These are phyloP conservation scores for Austrolebias charrua DNA, from an alignment of 2,797 vertebrate genomes.

Conservation along the genomic window DNA sequence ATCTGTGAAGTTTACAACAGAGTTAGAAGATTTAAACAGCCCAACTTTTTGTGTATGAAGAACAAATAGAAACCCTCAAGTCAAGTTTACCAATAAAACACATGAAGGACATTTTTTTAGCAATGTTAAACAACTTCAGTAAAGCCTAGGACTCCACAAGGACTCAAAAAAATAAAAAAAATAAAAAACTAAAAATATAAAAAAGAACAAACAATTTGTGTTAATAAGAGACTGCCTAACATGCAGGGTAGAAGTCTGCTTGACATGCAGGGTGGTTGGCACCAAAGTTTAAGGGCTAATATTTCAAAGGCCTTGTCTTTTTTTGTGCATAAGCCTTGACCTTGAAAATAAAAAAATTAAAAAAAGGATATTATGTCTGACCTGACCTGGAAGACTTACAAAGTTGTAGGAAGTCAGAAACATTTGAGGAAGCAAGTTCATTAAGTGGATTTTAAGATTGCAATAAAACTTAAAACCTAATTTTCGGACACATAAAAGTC, in stretches of 20 bases:
- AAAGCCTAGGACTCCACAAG: too few species aligned
- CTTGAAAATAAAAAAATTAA: neutral
- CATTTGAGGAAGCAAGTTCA: neutral
- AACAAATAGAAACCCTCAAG: neutral
- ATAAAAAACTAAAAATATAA: neutral
- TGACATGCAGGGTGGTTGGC: neutral
- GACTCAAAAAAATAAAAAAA: neutral
- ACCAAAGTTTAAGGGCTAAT: neutral
- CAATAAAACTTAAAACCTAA: neutral
- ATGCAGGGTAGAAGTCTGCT: neutral
- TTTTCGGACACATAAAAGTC: too few species aligned
- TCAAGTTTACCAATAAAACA: neutral
- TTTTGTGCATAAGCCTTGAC: neutral
- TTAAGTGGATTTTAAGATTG: neutral
- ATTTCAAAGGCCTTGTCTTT: neutral
- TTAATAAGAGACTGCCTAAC: neutral
- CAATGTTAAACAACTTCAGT: too few species aligned
- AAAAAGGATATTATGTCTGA: neutral
- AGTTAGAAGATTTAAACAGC: slow-evolving; percentile 6
- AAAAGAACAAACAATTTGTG: neutral
- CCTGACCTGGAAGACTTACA: neutral
- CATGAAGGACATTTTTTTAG: too few species aligned
- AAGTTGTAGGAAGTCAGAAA: neutral
- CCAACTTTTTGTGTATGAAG: neutral
- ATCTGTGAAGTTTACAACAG: slow-evolving; percentile 19